Conservation (phyloP, 2,113 vertebrate species). For the Nansenia antarctica region DNA sequence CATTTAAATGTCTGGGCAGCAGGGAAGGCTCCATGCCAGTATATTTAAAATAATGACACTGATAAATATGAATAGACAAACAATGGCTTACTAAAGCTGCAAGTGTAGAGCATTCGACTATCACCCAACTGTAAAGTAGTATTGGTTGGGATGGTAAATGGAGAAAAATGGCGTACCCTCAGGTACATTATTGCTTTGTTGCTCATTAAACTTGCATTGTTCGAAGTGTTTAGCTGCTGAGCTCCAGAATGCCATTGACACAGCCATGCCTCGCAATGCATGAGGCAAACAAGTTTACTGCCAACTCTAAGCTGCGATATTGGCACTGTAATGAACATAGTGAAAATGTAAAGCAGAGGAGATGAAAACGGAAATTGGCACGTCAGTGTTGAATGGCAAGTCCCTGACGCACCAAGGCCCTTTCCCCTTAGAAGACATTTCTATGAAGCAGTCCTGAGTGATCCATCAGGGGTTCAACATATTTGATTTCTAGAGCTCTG, state of each 20-base stretch:
- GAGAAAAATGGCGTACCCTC: constrained; percentile 51
- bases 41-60: constrained; percentile 37
- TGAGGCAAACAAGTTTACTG: constrained; percentile 67
- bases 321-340: constrained; percentile 65
- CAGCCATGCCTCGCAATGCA: constrained; percentile 55
- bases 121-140: constrained; percentile 41
- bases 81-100: constrained; percentile 40
- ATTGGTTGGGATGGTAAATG: constrained; percentile 20
- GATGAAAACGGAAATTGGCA: constrained; percentile 70
- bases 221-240: constrained; percentile 66
- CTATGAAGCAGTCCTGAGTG: constrained; percentile 19
- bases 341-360: constrained; percentile 71
- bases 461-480: constrained; percentile 67
- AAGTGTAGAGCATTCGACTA: constrained; percentile 32
- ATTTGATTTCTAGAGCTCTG: constrained; percentile 55
- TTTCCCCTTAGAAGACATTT: constrained; percentile 22
- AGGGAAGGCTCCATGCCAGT: constrained; percentile 24
- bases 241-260: constrained; percentile 55
- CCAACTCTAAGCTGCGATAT: constrained; percentile 47
- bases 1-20: constrained; percentile 44
- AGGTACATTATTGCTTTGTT: constrained; percentile 65
- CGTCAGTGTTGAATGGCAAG: constrained; percentile 34
- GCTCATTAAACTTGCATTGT: constrained; percentile 72
- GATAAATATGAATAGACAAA: constrained; percentile 55
- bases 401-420: constrained; percentile 11